Evolutionary conservation across 1,140 invertebrate species (phyloP), one percentile per base, ranked within the genome.

Genomic region (Pygmarrhopalites habei): DNA sequence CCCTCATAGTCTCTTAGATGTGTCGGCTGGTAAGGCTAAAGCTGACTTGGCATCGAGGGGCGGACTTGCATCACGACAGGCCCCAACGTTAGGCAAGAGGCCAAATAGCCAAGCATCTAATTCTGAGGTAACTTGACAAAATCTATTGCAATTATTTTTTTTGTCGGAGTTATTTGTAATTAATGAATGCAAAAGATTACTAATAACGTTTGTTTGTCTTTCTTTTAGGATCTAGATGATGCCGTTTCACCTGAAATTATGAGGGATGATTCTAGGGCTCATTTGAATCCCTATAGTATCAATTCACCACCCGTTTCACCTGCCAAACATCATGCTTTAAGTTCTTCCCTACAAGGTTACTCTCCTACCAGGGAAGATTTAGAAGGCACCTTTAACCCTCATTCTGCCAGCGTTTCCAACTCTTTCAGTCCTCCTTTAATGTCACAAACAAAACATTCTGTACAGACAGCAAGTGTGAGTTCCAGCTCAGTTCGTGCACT

Each of bases 21-120:
- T 86, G 65, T 89, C 90, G 12, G 89, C 85, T 14, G 88, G 84
- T 68, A 90, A 91, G 77, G 86, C 86, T 35, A 92, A 92, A 77
- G 91, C 89, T 19, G 91, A 93, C 75, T 78, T 96, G 64, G 91
- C 85, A 4, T 85, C 80, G 70, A 78, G 85, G 72, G 86, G 85
- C 60, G 78, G 76, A 35, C 72, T 82, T 23, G 80, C 79, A 32
- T 75, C 78, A 60, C 66, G 82, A n/a, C 77, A 82, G 64, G 77
- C 81, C 25, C 82, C 83, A 5, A 75, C 77, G 19, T 68, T 71
- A 7, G 76, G 73, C 7, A 78, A 78, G 65, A 74, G 74, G 58
- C 69, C 68, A 43, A 72, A 70, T 44, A 70, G 67, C 56, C 64
- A 66, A 35, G 39, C 63, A 29, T 68, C 63, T 15, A 65, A 64